Conservation (phyloP, 30 jellyfish, hydroid and myxozoan genomes). For the Turritopsis dohrnii region DNA sequence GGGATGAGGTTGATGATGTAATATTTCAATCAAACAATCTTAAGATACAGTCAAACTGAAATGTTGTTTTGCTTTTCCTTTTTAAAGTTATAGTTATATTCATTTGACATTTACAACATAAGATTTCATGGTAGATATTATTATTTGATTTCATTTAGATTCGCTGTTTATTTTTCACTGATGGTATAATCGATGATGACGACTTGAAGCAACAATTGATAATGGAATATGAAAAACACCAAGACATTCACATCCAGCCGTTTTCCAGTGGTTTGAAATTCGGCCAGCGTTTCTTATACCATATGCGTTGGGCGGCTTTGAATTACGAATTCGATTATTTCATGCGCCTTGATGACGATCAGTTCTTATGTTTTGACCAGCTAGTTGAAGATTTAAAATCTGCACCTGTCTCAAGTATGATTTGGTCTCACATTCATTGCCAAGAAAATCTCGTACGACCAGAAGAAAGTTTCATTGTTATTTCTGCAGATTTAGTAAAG, state of each 20-base stretch:
- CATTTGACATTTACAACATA: no score
- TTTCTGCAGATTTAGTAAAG: constrained; percentile 64
- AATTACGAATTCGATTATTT: constrained; percentile 69
- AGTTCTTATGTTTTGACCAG: constrained; percentile 53
- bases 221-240: constrained; percentile 33
- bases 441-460: constrained; percentile 55
- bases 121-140: not conserved
- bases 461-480: constrained; percentile 63
- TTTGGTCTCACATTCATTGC: constrained; percentile 84
- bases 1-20: no score
- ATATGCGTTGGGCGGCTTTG: constrained; percentile 80
- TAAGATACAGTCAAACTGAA: no score
- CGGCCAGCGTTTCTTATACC: constrained; percentile 75
- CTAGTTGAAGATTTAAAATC: constrained; percentile 45
- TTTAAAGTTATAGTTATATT: no score
- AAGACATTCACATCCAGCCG: constrained; percentile 55
- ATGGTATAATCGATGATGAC: not conserved
- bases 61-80: no score
- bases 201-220: not conserved
- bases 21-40: no score
- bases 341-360: constrained; percentile 77
- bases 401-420: constrained; percentile 35
- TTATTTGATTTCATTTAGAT: not conserved
- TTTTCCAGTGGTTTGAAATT: constrained; percentile 68
- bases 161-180: constrained; percentile 51